Evolutionary conservation across 2,888 invertebrate species (phyloP).

Genomic region (Adelognathus sp.): DNA sequence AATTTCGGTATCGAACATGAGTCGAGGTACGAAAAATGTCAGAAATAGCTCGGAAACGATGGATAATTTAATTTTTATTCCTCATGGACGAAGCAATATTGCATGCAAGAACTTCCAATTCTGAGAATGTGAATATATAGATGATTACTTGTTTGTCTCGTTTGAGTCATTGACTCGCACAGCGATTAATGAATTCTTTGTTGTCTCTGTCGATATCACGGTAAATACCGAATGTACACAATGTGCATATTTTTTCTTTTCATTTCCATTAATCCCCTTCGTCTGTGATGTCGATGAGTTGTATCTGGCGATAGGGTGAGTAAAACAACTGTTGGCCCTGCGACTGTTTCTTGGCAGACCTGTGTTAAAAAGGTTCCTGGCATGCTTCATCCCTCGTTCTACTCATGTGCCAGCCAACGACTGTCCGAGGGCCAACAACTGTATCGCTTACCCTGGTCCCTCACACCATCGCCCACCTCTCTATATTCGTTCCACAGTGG

Average conservation of each 20-base stretch:
- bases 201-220: background rate
- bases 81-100: too few relatives aligned
- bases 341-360: too few relatives aligned
- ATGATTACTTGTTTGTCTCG: slow-evolving; percentile 24
- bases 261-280: background rate
- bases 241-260: background rate
- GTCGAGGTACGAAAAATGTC: too few relatives aligned
- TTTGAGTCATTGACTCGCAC: slow-evolving; percentile 28
- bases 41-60: too few relatives aligned
- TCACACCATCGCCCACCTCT: background rate
- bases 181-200: background rate
- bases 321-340: too few relatives aligned
- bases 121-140: background rate
- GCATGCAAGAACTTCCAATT: background rate
- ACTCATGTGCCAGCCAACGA: too few relatives aligned
- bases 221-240: slow-evolving; percentile 4
- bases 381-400: too few relatives aligned
- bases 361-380: too few relatives aligned
- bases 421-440: too few relatives aligned
- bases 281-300: slow-evolving; percentile 18
- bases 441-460: background rate
- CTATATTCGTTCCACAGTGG: slow-evolving; percentile 10
- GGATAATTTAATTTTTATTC: too few relatives aligned
- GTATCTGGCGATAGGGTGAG: too few relatives aligned
- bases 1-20: too few relatives aligned